Evolutionary conservation across 2,113 vertebrate genomes (phyloP).

Genomic region (Xiphophorus couchianus): DNA sequence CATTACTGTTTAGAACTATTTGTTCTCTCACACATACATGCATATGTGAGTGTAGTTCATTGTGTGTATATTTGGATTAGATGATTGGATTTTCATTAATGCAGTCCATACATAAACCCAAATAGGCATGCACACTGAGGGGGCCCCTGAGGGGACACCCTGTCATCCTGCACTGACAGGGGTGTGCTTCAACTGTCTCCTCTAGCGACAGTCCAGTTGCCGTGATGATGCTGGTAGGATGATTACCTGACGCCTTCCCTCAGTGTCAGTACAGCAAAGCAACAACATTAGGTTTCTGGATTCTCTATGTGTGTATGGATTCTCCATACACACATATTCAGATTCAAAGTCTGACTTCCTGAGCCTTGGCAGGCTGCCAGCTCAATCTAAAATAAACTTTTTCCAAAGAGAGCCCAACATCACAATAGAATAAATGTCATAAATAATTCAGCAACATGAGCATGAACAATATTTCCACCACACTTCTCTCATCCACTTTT

Average conservation of each 20-base stretch:
- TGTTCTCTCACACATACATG: conserved; percentile 3
- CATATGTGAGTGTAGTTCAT: conserved; percentile 16
- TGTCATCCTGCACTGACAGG: conserved; percentile 61
- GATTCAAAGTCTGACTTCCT: conserved; percentile 47
- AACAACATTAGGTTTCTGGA: conserved; percentile 42
- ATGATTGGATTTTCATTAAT: conserved; percentile 33
- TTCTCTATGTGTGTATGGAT: conserved; percentile 12
- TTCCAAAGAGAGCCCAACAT: conserved; percentile 66
- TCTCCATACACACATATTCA: conserved; percentile 18
- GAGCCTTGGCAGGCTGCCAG: conserved; percentile 64
- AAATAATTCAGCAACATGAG: conserved; percentile 71
- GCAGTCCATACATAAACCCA: conserved; percentile 21
- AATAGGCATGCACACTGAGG: conserved; percentile 10
- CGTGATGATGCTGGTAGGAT: conserved; percentile 63
- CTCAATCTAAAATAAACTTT: conserved; percentile 72
- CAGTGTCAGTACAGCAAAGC: conserved; percentile 59
- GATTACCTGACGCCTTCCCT: conserved; percentile 71
- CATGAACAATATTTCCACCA: conserved; percentile 61
- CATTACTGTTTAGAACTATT: conserved; percentile 15
- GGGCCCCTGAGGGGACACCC: conserved; percentile 55
- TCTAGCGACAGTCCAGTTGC: conserved; percentile 71
- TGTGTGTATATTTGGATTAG: conserved; percentile 26
- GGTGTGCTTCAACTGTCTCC: conserved; percentile 69
- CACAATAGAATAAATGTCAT: conserved; percentile 72
- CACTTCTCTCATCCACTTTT: conserved; percentile 28